These are phyloP conservation scores for Drosophila sp. DNA, from an alignment of 1,140 invertebrate species.

Conservation along the genomic window DNA sequence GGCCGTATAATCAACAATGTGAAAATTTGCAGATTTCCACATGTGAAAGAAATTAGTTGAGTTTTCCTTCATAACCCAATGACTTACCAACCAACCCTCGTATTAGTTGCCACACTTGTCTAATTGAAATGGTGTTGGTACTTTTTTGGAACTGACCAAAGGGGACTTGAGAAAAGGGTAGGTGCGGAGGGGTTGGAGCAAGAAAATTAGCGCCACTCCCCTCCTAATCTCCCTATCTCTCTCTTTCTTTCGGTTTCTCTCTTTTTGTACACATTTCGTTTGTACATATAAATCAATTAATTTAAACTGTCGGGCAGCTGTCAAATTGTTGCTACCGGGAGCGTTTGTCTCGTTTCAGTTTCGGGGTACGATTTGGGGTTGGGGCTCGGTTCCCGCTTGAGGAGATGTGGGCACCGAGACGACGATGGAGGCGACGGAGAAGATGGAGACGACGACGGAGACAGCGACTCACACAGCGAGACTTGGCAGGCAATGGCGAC, in stretches of 20 bases:
- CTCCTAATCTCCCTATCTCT: background rate
- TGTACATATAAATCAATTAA: constrained; percentile 78
- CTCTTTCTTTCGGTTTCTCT: background rate
- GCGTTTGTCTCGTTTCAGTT: constrained; percentile 50
- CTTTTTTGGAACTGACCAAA: background rate
- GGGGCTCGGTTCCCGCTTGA: constrained; percentile 6
- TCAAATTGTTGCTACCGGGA: constrained; percentile 80
- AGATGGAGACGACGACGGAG: too few relatives aligned
- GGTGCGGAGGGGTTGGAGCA: background rate
- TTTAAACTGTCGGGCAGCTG: constrained; percentile 81
- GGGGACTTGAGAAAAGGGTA: background rate
- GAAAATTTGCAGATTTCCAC: too few relatives aligned
- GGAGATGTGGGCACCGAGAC: constrained; percentile 24
- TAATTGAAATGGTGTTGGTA: constrained; percentile 32
- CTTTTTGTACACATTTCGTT: constrained; percentile 44
- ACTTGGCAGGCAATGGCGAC: constrained; percentile 61
- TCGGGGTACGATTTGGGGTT: constrained; percentile 25
- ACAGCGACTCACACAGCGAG: constrained; percentile 18
- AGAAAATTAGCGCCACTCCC: constrained; percentile 16
- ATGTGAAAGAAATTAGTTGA: too few relatives aligned
- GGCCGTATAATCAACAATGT: too few relatives aligned
- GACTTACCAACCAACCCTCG: too few relatives aligned
- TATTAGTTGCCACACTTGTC: constrained; percentile 14
- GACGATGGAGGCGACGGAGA: constrained; percentile 1
- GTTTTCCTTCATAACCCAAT: too few relatives aligned